Conservation (phyloP, 1,140 invertebrate genomes). For the Eriocheir sinensis region DNA sequence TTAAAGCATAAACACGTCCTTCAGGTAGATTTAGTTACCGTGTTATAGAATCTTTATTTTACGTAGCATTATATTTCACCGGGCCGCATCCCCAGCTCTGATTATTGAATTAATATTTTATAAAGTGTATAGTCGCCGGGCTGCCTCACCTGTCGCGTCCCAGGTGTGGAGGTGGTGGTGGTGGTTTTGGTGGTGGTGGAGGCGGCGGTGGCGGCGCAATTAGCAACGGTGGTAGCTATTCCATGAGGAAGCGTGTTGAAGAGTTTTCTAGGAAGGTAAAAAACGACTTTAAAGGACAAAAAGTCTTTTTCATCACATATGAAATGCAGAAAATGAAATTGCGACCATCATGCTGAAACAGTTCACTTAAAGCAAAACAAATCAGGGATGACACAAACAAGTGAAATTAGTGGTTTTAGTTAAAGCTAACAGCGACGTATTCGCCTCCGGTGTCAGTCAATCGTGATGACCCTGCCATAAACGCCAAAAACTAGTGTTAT, state of each 20-base stretch:
- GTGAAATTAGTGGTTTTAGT: too few relatives aligned
- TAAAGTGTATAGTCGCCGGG: background rate
- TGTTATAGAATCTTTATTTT: conserved; percentile 68
- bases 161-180: background rate
- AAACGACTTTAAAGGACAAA: too few relatives aligned
- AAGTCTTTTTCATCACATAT: too few relatives aligned
- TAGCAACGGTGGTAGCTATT: background rate
- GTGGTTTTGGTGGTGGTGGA: background rate
- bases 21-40: conserved; percentile 52
- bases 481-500: background rate
- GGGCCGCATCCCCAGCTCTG: background rate
- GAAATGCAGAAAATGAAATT: too few relatives aligned
- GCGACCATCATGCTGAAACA: too few relatives aligned
- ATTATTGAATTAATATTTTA: conserved; percentile 68
- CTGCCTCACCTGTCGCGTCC: background rate
- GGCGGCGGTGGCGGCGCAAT: too few relatives aligned
- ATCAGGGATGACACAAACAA: too few relatives aligned
- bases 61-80: conserved; percentile 11
- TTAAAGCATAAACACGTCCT: conserved; percentile 61
- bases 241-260: background rate
- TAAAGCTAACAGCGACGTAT: too few relatives aligned
- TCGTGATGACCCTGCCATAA: too few relatives aligned
- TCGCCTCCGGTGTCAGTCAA: too few relatives aligned
- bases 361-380: too few relatives aligned
- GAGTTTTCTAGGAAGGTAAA: too few relatives aligned